Conservation (phyloP, 2,888 invertebrate species). For the Tortrix viridana region DNA sequence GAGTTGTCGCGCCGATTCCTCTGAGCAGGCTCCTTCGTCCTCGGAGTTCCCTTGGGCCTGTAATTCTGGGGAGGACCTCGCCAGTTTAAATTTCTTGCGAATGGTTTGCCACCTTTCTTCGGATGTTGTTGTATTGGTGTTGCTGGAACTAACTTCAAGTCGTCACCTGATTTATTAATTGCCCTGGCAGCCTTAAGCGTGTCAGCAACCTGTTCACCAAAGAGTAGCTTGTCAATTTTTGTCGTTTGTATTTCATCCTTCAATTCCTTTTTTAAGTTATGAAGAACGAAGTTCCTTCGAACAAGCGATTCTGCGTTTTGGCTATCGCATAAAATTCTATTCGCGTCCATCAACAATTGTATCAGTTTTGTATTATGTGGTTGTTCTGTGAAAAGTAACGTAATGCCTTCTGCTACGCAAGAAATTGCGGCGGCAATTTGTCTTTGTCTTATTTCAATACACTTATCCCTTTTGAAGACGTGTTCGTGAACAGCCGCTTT, state of each 20-base stretch:
- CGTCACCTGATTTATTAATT: conserved; percentile 37
- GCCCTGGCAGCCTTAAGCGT: conserved; percentile 41
- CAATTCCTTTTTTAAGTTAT: conserved; percentile 40
- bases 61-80: conserved; percentile 26
- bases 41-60: conserved; percentile 24
- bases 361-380: conserved; percentile 19
- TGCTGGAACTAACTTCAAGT: conserved; percentile 23
- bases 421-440: background rate
- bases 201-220: conserved; percentile 39
- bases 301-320: conserved; percentile 38
- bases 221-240: conserved; percentile 38
- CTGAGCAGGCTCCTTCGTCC: conserved; percentile 25
- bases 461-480: background rate
- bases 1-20: conserved; percentile 16
- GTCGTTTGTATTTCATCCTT: conserved; percentile 41
- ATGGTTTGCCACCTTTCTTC: conserved; percentile 1
- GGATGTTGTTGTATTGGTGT: background rate
- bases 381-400: background rate
- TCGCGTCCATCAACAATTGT: conserved; percentile 38
- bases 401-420: background rate
- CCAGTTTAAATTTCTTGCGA: conserved; percentile 33
- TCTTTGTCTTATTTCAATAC: conserved; percentile 2
- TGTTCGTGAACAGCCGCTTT: background rate
- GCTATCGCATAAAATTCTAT: conserved; percentile 34
- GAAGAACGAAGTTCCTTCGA: conserved; percentile 37